Percentiles rank a stretch among this genome's conserved stretches.
These are phyloP conservation scores for Drosophila dunni DNA, from an alignment of 1,140 invertebrate genomes.

Conservation along the genomic window DNA sequence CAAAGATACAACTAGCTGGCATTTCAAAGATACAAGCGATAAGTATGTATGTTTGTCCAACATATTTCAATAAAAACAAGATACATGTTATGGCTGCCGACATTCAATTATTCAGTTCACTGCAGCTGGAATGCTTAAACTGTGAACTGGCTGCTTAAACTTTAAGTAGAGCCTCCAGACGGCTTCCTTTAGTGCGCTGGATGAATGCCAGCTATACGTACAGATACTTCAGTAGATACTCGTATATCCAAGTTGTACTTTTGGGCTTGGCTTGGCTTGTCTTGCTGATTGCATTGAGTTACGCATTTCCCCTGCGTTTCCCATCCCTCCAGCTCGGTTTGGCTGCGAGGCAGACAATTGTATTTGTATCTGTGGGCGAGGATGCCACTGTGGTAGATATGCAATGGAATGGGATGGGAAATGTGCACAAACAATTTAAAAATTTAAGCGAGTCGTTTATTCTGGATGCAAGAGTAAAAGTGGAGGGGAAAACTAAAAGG, in stretches of 20 bases:
- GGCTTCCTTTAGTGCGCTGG: conserved; percentile 10
- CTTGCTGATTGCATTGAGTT: conserved; percentile 2
- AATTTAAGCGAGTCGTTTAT: conserved; percentile 15
- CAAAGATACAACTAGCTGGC: not conserved
- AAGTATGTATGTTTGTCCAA: not conserved
- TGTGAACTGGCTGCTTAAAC: conserved; percentile 7
- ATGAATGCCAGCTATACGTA: conserved; percentile 6
- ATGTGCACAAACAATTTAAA: conserved; percentile 12
- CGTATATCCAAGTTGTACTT: conserved; percentile 14
- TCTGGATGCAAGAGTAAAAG: not conserved
- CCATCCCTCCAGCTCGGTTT: not conserved
- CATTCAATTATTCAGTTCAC: conserved; percentile 22
- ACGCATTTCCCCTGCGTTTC: not conserved
- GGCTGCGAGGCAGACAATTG: conserved; percentile 6
- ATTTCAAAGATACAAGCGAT: not conserved
- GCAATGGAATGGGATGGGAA: not conserved
- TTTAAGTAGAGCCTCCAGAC: conserved; percentile 20
- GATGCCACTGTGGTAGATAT: not conserved
- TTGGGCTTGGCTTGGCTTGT: conserved; percentile 14
- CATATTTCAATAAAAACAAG: not conserved
- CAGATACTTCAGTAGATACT: conserved; percentile 5
- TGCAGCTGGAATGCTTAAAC: conserved; percentile 5
- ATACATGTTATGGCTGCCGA: conserved; percentile 2
- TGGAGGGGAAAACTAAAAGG: conserved; percentile 1
- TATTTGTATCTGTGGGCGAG: conserved; percentile 11